phyloP scores from a whole-genome alignment of 2,797 vertebrate genomes.

The Hephaestus fuliginosus region DNA sequence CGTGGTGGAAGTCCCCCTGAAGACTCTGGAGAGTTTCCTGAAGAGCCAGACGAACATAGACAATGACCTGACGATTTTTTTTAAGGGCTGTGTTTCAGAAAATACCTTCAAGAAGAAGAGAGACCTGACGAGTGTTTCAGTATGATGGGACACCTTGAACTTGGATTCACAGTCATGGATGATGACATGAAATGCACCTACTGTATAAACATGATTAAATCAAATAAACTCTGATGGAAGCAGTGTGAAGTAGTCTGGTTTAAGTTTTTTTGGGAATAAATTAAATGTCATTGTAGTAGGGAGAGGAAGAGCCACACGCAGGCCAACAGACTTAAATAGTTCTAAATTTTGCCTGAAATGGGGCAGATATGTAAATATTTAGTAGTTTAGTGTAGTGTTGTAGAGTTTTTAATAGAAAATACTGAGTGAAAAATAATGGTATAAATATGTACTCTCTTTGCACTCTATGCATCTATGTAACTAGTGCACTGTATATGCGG shows the following conservation, averaged over 20 bases:
- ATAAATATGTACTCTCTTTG: too few species aligned
- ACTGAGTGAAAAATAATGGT: not conserved
- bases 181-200: not conserved
- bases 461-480: too few species aligned
- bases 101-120: constrained; percentile 63
- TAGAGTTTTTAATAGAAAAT: not conserved
- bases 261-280: not conserved
- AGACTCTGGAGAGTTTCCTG: constrained; percentile 80
- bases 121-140: constrained; percentile 29
- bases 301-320: too few species aligned
- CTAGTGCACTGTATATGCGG: too few species aligned
- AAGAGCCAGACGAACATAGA: constrained; percentile 69
- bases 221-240: not conserved
- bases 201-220: not conserved
- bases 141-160: constrained; percentile 12
- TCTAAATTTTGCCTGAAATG: not conserved
- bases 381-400: too few species aligned
- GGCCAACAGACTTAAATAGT: not conserved
- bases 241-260: constrained; percentile 1
- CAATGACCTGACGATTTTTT: constrained; percentile 73
- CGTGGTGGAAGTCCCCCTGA: constrained; percentile 81
- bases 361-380: not conserved
- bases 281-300: not conserved
- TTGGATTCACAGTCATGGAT: not conserved
- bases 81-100: constrained; percentile 79